These are phyloP conservation scores for Salvator merianae DNA, from an alignment of 2,113 vertebrate genomes.

Conservation along the genomic window DNA sequence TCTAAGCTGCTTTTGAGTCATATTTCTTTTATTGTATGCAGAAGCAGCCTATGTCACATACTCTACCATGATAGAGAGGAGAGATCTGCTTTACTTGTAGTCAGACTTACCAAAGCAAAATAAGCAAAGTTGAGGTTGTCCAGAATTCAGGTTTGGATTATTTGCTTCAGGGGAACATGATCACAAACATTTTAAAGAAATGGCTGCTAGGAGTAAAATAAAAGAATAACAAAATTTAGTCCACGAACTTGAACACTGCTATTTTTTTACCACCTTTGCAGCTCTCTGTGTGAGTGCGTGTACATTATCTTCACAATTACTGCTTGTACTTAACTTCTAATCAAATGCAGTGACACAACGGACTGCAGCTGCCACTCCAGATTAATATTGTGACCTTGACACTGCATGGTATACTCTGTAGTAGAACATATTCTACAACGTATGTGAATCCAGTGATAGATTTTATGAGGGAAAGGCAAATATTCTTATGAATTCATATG, in stretches of 20 bases:
- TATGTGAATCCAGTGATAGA: neutral
- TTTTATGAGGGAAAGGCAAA: no score
- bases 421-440: neutral
- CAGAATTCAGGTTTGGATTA: neutral
- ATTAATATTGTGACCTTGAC: neutral
- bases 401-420: neutral
- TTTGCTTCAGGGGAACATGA: neutral
- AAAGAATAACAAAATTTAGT: neutral
- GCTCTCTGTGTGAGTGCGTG: no score
- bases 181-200: neutral
- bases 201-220: neutral
- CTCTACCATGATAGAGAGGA: neutral
- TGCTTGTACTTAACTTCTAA: neutral
- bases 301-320: neutral
- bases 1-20: no score
- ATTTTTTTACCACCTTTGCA: neutral
- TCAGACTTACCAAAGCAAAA: neutral
- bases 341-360: neutral
- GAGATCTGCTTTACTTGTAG: neutral
- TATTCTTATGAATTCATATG: neutral
- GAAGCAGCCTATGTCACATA: no score
- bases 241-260: neutral
- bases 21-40: no score
- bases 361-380: neutral
- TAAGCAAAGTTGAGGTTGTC: neutral